Evolutionary conservation across 92 coral and sea anemone genomes (phyloP).

Genomic region (Pocillopora grandis): DNA sequence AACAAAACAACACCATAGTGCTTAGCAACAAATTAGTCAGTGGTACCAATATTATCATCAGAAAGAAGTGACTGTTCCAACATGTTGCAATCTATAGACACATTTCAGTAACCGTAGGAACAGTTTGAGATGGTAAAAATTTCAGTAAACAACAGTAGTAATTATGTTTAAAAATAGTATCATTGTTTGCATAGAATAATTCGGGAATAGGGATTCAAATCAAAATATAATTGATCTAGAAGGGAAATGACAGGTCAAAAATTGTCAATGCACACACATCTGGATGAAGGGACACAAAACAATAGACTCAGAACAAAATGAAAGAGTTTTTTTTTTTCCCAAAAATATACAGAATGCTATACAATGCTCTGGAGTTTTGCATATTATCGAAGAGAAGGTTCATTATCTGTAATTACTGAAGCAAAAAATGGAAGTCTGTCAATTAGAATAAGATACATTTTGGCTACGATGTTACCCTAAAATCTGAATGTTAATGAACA

Average conservation of each 20-base stretch:
- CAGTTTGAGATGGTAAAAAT: not conserved
- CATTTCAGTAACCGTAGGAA: not conserved
- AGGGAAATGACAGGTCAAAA: too few relatives aligned
- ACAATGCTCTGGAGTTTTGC: not conserved
- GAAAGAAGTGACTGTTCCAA: not conserved
- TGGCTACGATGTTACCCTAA: not conserved
- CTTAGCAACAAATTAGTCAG: not conserved
- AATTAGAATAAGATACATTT: not conserved
- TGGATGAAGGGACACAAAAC: not conserved
- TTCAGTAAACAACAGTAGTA: not conserved
- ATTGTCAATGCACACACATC: too few relatives aligned
- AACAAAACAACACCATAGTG: too few relatives aligned
- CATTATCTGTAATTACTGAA: not conserved
- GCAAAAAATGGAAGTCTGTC: not conserved
- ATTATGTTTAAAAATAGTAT: too few relatives aligned
- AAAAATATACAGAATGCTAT: not conserved
- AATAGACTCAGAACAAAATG: not conserved
- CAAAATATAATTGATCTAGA: too few relatives aligned
- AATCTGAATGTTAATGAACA: not conserved
- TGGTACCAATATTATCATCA: not conserved
- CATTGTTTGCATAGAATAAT: too few relatives aligned
- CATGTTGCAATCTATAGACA: not conserved
- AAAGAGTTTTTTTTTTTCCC: not conserved
- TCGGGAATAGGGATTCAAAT: too few relatives aligned
- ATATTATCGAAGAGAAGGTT: too few relatives aligned